Percentiles rank a stretch among this genome's conserved stretches.
phyloP scores from a whole-genome alignment of 1,140 invertebrate species.

The Neodiprion fabricii region DNA sequence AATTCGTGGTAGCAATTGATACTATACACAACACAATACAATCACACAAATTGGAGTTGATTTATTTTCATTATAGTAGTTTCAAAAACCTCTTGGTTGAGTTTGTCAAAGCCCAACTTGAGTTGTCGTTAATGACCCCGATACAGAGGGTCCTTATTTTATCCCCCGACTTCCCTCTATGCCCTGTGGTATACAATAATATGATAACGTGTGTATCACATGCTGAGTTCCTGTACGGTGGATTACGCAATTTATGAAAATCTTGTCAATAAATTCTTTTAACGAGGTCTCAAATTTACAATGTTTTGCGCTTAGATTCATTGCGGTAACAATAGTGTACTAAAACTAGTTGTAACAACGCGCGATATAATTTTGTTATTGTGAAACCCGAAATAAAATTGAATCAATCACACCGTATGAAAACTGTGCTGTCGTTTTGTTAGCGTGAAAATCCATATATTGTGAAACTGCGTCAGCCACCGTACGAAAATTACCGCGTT shows the following conservation, averaged over 20 bases:
- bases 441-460: too few relatives aligned
- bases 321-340: too few relatives aligned
- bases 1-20: slow-evolving; percentile 38
- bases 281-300: too few relatives aligned
- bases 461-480: neutral
- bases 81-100: neutral
- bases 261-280: too few relatives aligned
- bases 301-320: too few relatives aligned
- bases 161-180: slow-evolving; percentile 17
- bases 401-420: too few relatives aligned
- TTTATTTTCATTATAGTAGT: slow-evolving; percentile 28
- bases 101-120: slow-evolving; percentile 11
- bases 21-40: slow-evolving; percentile 53
- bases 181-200: slow-evolving; percentile 6
- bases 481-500: neutral
- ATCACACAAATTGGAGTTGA: slow-evolving; percentile 38
- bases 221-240: neutral
- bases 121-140: slow-evolving; percentile 21
- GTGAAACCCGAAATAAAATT: too few relatives aligned
- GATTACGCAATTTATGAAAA: neutral
- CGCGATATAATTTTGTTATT: too few relatives aligned
- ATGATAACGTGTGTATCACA: neutral
- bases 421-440: too few relatives aligned
- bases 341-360: too few relatives aligned
- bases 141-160: slow-evolving; percentile 20